Evolutionary conservation across 1,140 invertebrate genomes (phyloP).

Genomic region (Pseudomyrmex sp.): DNA sequence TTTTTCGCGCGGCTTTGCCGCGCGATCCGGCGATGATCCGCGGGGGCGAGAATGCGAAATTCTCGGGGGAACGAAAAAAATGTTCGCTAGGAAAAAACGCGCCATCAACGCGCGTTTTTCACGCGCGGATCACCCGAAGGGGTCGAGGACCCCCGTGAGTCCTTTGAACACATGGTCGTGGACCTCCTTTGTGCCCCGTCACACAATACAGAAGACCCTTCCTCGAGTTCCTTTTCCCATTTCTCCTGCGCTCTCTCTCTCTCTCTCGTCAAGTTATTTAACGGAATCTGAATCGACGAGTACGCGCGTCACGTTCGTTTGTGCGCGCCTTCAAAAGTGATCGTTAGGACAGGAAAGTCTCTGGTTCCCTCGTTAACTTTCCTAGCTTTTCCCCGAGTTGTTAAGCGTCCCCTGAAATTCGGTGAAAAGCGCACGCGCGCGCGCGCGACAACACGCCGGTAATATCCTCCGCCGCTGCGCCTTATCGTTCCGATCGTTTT

Average conservation of each 20-base stretch:
- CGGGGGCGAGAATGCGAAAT: background rate
- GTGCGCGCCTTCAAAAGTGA: constrained; percentile 38
- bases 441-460: background rate
- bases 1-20: background rate
- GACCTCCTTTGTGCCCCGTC: constrained; percentile 52
- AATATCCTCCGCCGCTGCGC: background rate
- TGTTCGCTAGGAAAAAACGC: constrained; percentile 33
- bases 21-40: background rate
- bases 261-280: constrained; percentile 28
- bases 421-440: background rate
- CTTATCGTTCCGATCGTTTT: background rate
- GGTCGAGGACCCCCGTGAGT: constrained; percentile 19
- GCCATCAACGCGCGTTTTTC: constrained; percentile 33
- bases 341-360: constrained; percentile 33
- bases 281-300: constrained; percentile 65
- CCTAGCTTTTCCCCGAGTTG: constrained; percentile 25
- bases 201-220: constrained; percentile 53
- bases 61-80: constrained; percentile 20
- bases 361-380: constrained; percentile 54
- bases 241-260: background rate
- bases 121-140: constrained; percentile 51
- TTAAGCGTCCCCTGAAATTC: constrained; percentile 49
- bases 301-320: constrained; percentile 24
- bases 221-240: constrained; percentile 12
- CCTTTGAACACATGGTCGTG: constrained; percentile 51